These are phyloP conservation scores for Schrankia costaestrigalis DNA, from an alignment of 2,888 invertebrate genomes.

Conservation along the genomic window DNA sequence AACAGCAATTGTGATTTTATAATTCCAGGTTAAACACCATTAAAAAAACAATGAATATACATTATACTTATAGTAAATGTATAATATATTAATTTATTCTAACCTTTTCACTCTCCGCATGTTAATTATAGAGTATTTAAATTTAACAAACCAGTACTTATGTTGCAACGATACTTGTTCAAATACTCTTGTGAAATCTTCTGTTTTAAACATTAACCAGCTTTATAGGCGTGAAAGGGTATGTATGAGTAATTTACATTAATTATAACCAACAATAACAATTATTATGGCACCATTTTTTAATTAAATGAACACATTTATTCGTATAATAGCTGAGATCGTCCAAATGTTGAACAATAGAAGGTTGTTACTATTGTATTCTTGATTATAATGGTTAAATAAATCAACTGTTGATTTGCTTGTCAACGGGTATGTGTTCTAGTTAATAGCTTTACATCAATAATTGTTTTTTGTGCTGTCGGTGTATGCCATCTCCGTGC, in stretches of 20 bases:
- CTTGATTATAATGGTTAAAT: background rate
- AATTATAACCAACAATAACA: slow-evolving; percentile 41
- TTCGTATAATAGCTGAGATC: slow-evolving; percentile 27
- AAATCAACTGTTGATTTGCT: slow-evolving; percentile 8
- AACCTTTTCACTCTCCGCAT: background rate
- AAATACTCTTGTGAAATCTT: slow-evolving; percentile 12
- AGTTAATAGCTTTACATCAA: slow-evolving; percentile 1
- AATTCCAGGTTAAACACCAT: no score
- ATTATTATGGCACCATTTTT: slow-evolving; percentile 35
- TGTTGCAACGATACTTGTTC: slow-evolving; percentile 5
- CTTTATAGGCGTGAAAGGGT: slow-evolving; percentile 47
- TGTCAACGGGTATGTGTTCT: slow-evolving; percentile 2
- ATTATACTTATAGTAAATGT: no score
- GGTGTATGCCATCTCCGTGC: no score
- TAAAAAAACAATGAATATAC: no score
- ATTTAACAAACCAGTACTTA: slow-evolving; percentile 14
- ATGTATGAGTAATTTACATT: slow-evolving; percentile 46
- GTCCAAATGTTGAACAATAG: slow-evolving; percentile 13
- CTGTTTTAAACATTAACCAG: slow-evolving; percentile 23
- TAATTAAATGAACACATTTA: slow-evolving; percentile 33
- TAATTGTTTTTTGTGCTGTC: background rate
- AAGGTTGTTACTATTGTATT: slow-evolving; percentile 13
- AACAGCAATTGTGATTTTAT: no score
- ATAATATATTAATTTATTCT: background rate
- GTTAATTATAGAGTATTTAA: slow-evolving; percentile 1